Conservation (phyloP, 2,797 vertebrate genomes). For the Euthynnus affinis region DNA sequence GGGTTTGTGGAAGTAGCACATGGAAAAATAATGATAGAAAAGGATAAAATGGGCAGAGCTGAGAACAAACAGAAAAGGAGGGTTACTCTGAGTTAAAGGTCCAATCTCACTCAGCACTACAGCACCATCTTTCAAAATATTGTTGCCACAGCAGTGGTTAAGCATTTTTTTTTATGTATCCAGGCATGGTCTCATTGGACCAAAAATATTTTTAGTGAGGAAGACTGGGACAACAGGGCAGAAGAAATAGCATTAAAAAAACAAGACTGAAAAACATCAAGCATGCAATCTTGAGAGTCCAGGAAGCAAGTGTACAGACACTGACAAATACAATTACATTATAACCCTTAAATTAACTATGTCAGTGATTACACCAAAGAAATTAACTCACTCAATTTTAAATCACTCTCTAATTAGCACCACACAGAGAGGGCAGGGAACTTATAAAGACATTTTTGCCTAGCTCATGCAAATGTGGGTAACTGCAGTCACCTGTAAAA, state of each 20-base stretch:
- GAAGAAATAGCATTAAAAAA: background rate
- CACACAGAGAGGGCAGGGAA: background rate
- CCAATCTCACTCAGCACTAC: conserved; percentile 23
- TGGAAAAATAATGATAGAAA: conserved; percentile 65
- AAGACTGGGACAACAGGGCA: background rate
- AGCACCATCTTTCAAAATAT: conserved; percentile 27
- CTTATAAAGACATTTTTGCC: background rate
- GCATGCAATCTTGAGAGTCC: background rate
- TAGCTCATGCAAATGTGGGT: background rate
- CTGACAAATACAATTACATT: background rate
- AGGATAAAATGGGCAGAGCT: conserved; percentile 44
- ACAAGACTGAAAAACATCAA: background rate
- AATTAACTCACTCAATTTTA: conserved; percentile 12
- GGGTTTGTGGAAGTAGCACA: conserved; percentile 59
- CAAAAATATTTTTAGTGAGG: conserved; percentile 8
- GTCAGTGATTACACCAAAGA: background rate
- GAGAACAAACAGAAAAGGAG: conserved; percentile 51
- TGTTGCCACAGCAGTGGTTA: background rate
- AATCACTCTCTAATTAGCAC: background rate
- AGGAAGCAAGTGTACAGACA: background rate
- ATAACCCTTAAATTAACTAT: background rate
- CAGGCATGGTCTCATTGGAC: background rate
- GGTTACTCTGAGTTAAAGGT: conserved; percentile 43
- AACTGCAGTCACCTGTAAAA: conserved; percentile 14
- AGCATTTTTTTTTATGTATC: conserved; percentile 23